A percentile compares a stretch with the other conserved stretches of the same genome.
Conservation (phyloP, 2,888 invertebrate species). For the Sthenelais limicola region DNA sequence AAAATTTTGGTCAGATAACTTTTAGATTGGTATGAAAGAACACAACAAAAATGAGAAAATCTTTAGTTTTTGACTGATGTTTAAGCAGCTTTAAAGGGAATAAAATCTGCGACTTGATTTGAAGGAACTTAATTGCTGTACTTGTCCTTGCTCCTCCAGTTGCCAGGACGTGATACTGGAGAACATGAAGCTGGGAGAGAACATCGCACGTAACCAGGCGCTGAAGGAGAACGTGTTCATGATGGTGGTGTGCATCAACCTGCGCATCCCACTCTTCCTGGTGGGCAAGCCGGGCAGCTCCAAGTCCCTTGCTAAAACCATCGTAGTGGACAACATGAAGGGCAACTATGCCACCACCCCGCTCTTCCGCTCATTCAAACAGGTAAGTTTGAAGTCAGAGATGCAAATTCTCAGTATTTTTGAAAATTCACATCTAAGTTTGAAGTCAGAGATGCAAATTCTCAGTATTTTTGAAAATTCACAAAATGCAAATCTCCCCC, state of each 20-base stretch:
- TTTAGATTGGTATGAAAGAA: too few species aligned
- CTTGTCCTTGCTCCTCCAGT: conserved; percentile 47
- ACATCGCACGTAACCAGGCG: conserved; percentile 67
- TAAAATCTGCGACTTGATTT: too few species aligned
- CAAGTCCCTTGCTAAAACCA: conserved; percentile 69
- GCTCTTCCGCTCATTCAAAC: conserved; percentile 63
- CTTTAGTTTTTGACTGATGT: too few species aligned
- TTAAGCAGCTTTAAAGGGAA: too few species aligned
- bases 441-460: too few species aligned
- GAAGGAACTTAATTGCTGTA: neutral
- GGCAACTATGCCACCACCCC: conserved; percentile 61
- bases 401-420: too few species aligned
- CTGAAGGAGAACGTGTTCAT: conserved; percentile 70
- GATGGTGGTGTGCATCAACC: conserved; percentile 70
- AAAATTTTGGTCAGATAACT: neutral
- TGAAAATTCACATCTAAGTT: too few species aligned
- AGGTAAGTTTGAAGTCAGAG: conserved; percentile 58
- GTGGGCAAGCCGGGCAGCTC: conserved; percentile 71
- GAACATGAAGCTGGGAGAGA: conserved; percentile 57
- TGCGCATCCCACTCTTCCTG: conserved; percentile 69
- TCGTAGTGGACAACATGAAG: conserved; percentile 68
- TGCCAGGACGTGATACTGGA: conserved; percentile 66
- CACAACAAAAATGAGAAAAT: too few species aligned
- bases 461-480: too few species aligned
- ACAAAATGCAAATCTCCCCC: too few species aligned